These are phyloP conservation scores for Menidia beryllina DNA, from an alignment of 2,113 vertebrate species.

Conservation along the genomic window DNA sequence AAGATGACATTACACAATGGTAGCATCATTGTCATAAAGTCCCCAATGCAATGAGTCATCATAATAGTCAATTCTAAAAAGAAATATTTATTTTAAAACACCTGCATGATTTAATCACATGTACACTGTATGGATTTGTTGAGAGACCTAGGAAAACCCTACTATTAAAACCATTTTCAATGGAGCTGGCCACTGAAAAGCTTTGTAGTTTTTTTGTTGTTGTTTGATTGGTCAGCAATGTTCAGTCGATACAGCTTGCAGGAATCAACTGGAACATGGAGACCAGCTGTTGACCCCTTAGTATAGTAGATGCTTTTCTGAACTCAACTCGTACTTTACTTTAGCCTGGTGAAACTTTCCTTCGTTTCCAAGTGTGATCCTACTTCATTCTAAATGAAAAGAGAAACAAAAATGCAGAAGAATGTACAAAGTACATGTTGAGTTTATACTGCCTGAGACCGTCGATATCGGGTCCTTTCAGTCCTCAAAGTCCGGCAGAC, in stretches of 20 bases:
- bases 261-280: not conserved
- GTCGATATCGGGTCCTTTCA: too few relatives aligned
- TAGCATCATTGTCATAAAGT: not conserved
- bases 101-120: not conserved
- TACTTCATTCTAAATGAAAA: too few relatives aligned
- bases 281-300: not conserved
- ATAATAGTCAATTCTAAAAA: not conserved
- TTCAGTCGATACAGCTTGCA: slow-evolving; percentile 4
- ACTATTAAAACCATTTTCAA: not conserved
- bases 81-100: not conserved
- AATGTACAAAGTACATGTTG: too few relatives aligned
- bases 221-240: not conserved
- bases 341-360: too few relatives aligned
- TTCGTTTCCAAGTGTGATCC: too few relatives aligned
- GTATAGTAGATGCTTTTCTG: not conserved
- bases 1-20: slow-evolving; percentile 1
- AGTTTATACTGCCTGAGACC: too few relatives aligned
- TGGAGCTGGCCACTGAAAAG: too few relatives aligned
- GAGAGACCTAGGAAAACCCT: not conserved
- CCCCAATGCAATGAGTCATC: not conserved
- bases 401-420: too few relatives aligned
- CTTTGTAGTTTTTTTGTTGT: not conserved
- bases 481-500: too few relatives aligned
- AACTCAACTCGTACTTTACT: too few relatives aligned
- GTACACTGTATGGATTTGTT: not conserved